Evolutionary conservation across 2,797 vertebrate genomes (phyloP).

Genomic region (Megalops cyprinoides): DNA sequence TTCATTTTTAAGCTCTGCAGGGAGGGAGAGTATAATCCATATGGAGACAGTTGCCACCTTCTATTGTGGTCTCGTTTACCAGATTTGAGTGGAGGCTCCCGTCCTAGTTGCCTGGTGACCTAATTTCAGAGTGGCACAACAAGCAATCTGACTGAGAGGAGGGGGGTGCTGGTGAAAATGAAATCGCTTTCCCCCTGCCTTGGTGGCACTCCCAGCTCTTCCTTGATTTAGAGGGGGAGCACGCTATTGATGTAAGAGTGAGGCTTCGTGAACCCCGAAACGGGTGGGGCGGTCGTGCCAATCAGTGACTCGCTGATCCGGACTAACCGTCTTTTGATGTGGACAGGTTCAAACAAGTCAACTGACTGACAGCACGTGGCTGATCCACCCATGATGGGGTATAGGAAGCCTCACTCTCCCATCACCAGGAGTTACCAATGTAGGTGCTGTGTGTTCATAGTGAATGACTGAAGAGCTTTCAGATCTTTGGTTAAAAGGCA

Average conservation of each 20-base stretch:
- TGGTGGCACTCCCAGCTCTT: conserved; percentile 19
- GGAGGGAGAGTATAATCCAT: background rate
- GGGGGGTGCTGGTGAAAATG: conserved; percentile 26
- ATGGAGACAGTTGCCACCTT: background rate
- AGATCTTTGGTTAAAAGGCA: background rate
- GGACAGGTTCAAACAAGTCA: background rate
- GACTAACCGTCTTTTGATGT: background rate
- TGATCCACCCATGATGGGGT: background rate
- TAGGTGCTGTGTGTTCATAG: background rate
- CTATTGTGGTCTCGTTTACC: background rate
- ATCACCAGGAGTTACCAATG: background rate
- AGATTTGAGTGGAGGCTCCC: conserved; percentile 34
- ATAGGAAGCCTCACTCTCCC: background rate
- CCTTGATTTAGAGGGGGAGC: background rate
- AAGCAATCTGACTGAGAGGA: background rate
- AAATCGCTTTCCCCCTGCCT: conserved; percentile 35
- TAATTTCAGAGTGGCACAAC: conserved; percentile 44
- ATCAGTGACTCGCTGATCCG: background rate
- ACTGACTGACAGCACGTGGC: background rate
- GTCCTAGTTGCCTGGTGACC: conserved; percentile 59
- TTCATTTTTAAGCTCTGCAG: background rate
- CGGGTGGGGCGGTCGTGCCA: conserved; percentile 50
- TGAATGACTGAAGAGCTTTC: background rate
- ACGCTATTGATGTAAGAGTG: conserved; percentile 42
- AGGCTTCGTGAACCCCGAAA: conserved; percentile 33